Percentiles rank a stretch among this genome's conserved stretches.
Evolutionary conservation across 2,888 invertebrate species (phyloP).

Genomic region (Parnassius orleans): DNA sequence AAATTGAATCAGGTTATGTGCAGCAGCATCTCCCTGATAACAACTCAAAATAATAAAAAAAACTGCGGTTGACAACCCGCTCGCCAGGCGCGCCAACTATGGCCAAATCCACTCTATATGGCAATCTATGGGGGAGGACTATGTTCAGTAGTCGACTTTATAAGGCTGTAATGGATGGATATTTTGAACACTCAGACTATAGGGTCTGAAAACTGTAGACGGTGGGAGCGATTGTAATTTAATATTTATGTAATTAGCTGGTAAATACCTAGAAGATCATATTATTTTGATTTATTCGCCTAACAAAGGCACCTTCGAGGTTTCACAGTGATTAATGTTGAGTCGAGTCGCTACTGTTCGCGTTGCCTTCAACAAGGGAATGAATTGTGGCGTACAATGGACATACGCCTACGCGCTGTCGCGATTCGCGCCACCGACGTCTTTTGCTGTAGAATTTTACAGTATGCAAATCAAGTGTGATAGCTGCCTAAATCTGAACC

Average conservation of each 20-base stretch:
- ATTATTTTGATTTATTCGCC: slow-evolving; percentile 35
- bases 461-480: background rate
- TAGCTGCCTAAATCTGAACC: background rate
- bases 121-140: no score
- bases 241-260: slow-evolving; percentile 8
- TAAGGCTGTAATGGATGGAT: no score
- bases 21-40: no score
- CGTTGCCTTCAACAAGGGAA: slow-evolving; percentile 60
- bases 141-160: no score
- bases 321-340: slow-evolving; percentile 58
- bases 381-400: slow-evolving; percentile 67
- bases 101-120: no score
- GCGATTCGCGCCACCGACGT: slow-evolving; percentile 50
- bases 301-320: slow-evolving; percentile 44
- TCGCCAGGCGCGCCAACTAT: no score
- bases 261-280: slow-evolving; percentile 13
- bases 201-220: no score
- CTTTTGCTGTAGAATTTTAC: slow-evolving; percentile 55
- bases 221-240: background rate
- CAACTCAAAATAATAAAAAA: no score
- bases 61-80: no score
- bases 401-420: slow-evolving; percentile 54
- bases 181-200: no score
- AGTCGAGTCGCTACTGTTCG: slow-evolving; percentile 58
- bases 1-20: no score